These are phyloP conservation scores for Riparia riparia DNA, from an alignment of 2,113 vertebrate genomes.

Conservation along the genomic window DNA sequence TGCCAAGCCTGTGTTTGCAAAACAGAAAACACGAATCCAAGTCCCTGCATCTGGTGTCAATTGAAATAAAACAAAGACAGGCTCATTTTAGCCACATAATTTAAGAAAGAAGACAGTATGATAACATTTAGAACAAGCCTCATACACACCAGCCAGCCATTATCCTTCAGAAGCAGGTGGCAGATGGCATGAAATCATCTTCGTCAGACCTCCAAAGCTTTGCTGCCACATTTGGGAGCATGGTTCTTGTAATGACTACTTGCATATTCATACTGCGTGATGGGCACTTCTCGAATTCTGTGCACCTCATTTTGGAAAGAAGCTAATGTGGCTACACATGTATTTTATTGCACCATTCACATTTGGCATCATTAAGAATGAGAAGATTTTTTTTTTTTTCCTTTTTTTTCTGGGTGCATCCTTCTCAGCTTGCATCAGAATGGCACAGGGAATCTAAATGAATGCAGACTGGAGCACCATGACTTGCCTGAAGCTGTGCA, in stretches of 20 bases:
- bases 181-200: constrained; percentile 77
- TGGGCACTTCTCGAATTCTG: constrained; percentile 52
- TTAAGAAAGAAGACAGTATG: constrained; percentile 72
- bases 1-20: constrained; percentile 26
- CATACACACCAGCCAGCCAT: constrained; percentile 65
- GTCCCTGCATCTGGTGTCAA: constrained; percentile 60
- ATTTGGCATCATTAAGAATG: constrained; percentile 33
- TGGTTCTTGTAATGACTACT: constrained; percentile 65
- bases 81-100: constrained; percentile 73
- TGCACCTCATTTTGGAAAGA: constrained; percentile 57
- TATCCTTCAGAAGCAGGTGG: constrained; percentile 77
- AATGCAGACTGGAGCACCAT: background rate
- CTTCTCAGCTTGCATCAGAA: background rate
- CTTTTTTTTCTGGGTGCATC: background rate
- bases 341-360: constrained; percentile 49
- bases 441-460: background rate
- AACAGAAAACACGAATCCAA: constrained; percentile 63
- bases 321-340: constrained; percentile 36
- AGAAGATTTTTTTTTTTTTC: background rate
- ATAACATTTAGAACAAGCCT: constrained; percentile 69
- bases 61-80: constrained; percentile 74
- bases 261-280: constrained; percentile 70
- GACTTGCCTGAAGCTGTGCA: background rate
- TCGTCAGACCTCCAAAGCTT: constrained; percentile 65
- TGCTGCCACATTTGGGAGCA: constrained; percentile 66